phyloP scores from a whole-genome alignment of 2,113 vertebrate species.

The Anthoscopus minutus region DNA sequence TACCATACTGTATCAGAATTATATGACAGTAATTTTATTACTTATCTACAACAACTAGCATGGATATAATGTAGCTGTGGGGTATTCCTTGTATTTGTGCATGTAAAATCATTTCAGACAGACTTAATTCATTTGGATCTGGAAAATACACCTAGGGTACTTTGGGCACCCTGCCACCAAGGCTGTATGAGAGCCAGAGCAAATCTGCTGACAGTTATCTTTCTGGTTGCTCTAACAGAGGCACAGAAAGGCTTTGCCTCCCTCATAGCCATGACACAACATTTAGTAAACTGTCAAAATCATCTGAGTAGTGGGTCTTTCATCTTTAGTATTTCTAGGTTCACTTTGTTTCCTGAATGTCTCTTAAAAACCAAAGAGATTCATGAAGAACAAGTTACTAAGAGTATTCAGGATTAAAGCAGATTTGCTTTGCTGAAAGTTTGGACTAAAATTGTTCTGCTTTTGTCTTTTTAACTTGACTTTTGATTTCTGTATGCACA shows the following conservation, averaged over 20 bases:
- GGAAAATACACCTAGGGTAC: neutral
- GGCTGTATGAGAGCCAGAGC: neutral
- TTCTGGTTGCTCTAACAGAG: neutral
- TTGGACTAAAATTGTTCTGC: neutral
- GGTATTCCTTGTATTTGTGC: neutral
- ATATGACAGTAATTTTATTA: neutral
- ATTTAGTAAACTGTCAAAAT: neutral
- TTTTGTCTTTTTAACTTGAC: neutral
- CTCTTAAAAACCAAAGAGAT: neutral
- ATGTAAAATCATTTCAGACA: neutral
- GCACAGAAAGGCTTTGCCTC: neutral
- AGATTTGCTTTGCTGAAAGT: neutral
- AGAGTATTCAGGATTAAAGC: neutral
- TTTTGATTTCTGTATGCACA: neutral
- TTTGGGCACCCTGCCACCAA: neutral
- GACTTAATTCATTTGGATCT: neutral
- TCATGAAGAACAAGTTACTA: neutral
- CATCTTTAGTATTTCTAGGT: neutral
- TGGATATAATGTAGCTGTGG: neutral
- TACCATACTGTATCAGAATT: neutral
- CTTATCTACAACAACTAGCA: neutral
- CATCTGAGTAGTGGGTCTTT: neutral
- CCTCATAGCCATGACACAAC: neutral
- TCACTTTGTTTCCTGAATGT: neutral
- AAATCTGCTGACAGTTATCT: neutral